A percentile compares a stretch with the other conserved stretches of the same genome.
Conservation (phyloP, 2,113 vertebrate genomes). For the Pluvialis apricaria region DNA sequence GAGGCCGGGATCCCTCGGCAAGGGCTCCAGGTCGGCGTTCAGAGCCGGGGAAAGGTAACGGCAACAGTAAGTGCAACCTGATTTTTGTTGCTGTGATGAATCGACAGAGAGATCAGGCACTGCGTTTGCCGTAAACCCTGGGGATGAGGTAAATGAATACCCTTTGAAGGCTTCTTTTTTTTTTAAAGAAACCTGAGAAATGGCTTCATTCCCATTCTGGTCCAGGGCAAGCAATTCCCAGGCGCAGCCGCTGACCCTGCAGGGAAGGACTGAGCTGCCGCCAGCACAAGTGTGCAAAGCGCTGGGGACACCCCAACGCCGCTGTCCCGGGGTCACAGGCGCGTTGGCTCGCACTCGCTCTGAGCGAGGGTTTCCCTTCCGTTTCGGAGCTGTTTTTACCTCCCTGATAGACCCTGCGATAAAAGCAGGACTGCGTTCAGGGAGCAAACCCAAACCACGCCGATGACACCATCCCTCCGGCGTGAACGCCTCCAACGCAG, state of each 20-base stretch:
- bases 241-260: neutral
- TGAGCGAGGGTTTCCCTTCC: neutral
- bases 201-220: neutral
- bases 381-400: neutral
- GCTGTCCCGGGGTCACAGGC: neutral
- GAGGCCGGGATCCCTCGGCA: fast-evolving
- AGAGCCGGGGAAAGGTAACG: neutral
- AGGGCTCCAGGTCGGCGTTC: fast-evolving
- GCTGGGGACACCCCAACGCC: neutral
- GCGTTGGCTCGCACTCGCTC: fast-evolving
- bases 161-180: neutral
- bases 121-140: neutral
- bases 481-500: fast-evolving
- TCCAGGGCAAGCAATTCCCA: neutral
- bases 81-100: neutral
- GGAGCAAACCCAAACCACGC: neutral
- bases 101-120: neutral
- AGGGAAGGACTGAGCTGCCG: neutral
- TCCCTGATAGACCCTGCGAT: neutral
- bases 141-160: neutral
- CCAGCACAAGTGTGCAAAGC: neutral
- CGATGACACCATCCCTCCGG: neutral
- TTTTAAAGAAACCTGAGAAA: neutral
- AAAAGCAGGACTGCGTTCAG: neutral
- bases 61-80: neutral